Evolutionary conservation across 1,140 invertebrate genomes (phyloP).

Genomic region (Agraylea sexmaculata): DNA sequence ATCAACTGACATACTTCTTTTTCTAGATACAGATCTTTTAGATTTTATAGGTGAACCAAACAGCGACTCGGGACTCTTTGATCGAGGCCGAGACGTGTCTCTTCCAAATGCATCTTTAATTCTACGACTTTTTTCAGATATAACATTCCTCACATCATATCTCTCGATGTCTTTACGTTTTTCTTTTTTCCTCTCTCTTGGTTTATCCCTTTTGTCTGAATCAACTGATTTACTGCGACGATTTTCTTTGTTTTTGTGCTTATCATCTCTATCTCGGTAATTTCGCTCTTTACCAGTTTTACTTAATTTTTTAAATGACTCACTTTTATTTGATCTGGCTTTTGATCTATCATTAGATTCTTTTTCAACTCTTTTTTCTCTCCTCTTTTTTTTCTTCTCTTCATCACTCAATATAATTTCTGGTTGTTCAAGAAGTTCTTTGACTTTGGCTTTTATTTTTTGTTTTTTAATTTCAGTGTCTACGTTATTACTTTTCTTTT

Average conservation of each 20-base stretch:
- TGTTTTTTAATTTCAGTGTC: constrained; percentile 42
- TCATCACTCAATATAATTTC: constrained; percentile 25
- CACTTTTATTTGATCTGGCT: constrained; percentile 25
- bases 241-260: constrained; percentile 24
- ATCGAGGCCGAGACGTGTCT: constrained; percentile 43
- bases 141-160: constrained; percentile 68
- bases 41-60: constrained; percentile 11
- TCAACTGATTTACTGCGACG: constrained; percentile 26
- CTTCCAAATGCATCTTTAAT: constrained; percentile 68
- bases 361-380: constrained; percentile 24
- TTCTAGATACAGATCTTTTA: constrained; percentile 24
- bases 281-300: constrained; percentile 70
- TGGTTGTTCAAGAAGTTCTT: constrained; percentile 27
- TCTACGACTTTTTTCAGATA: constrained; percentile 55
- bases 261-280: constrained; percentile 59
- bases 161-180: constrained; percentile 68
- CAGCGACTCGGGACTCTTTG: constrained; percentile 16
- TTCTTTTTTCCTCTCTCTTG: constrained; percentile 46
- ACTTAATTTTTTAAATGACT: constrained; percentile 69
- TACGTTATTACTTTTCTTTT: constrained; percentile 31
- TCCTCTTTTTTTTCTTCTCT: constrained; percentile 32
- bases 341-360: constrained; percentile 25
- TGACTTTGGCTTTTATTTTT: constrained; percentile 18
- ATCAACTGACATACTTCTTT: constrained; percentile 24
- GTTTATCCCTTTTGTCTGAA: constrained; percentile 27